Conservation (phyloP, 2,797 vertebrate genomes). For the Epinephelus malabaricus region DNA sequence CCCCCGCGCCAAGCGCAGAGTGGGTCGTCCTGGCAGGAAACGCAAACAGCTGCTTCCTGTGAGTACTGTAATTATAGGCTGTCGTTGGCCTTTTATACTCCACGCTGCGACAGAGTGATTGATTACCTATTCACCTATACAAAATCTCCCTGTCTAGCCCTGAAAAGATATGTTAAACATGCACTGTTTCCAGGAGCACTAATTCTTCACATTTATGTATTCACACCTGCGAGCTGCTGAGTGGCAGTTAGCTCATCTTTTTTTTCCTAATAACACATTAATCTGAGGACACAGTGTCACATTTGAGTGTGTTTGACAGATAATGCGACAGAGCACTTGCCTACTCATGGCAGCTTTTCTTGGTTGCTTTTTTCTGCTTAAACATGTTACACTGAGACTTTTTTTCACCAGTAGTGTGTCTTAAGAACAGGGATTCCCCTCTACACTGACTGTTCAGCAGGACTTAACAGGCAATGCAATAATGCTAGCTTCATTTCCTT, state of each 20-base stretch:
- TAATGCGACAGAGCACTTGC: slow-evolving; percentile 5
- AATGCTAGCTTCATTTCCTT: slow-evolving; percentile 32
- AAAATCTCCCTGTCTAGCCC: background rate
- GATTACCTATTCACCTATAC: slow-evolving; percentile 41
- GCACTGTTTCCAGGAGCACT: slow-evolving; percentile 17
- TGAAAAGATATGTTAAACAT: slow-evolving; percentile 18
- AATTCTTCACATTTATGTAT: slow-evolving; percentile 15
- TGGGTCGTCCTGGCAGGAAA: slow-evolving; percentile 93
- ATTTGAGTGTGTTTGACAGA: slow-evolving; percentile 32
- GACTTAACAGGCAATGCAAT: slow-evolving; percentile 3
- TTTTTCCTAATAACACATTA: slow-evolving; percentile 12
- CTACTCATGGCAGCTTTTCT: slow-evolving; percentile 13
- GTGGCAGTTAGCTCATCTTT: slow-evolving; percentile 2
- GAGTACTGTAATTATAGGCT: slow-evolving; percentile 81
- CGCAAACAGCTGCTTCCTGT: slow-evolving; percentile 93
- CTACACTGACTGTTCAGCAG: slow-evolving; percentile 11
- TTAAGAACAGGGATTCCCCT: slow-evolving; percentile 38
- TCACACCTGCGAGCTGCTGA: slow-evolving; percentile 23
- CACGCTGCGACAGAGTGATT: slow-evolving; percentile 28
- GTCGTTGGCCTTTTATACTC: slow-evolving; percentile 22
- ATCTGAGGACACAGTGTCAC: slow-evolving; percentile 29
- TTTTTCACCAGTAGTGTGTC: slow-evolving; percentile 7
- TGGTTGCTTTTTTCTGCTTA: slow-evolving; percentile 27
- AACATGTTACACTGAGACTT: background rate
- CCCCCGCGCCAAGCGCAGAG: slow-evolving; percentile 89